Evolutionary conservation across 2,888 invertebrate species (phyloP), one percentile per base, ranked within the genome.

Genomic region (Tipula vernalis): DNA sequence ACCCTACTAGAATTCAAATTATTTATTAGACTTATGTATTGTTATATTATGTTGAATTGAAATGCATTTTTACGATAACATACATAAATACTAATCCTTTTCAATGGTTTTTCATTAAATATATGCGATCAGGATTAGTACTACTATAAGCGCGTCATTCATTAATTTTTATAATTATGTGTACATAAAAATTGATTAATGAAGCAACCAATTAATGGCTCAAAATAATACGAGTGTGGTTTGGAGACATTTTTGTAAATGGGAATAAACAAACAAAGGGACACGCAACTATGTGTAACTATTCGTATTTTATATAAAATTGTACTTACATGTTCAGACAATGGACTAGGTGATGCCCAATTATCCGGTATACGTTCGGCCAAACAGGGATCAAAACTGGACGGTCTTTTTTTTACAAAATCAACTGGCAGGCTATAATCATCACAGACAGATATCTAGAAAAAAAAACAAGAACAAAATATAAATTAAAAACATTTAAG

Each of bases 401-500:
- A 91, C 92, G 95, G 91, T 92, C 95, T 91, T 93, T 93, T 93
- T 90, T 94, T 96, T 88, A 96, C 95, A 91, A 96, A 96, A 92
- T 97, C 97, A 89, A 96, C 95, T 86, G 97, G 97, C 89, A 96
- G 93, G 92, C 96, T 96, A 92, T 97, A 97, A 91, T 97, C 96
- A 90, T 97, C 96, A 92, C 96, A 96, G 89, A 97, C 93, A 88
- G 96, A 95, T 90, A 96, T 95, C 96, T 97, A 94, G 3, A 95
- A 93, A 87, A 89, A 88, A 87, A 87, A 88, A 87, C 87, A 85
- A 71, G 86, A 85, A 87, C 12, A 39, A 41, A 85, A 42, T 4
- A 18, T 18, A 71, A 57, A 57, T 85, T 36, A 18, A 85, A 86
- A 87, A 86, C n/a, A 86, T 57, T 71, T 71, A 39, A 84, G 5